phyloP scores from a whole-genome alignment of 2,888 invertebrate genomes.

The Cephus runcator region DNA sequence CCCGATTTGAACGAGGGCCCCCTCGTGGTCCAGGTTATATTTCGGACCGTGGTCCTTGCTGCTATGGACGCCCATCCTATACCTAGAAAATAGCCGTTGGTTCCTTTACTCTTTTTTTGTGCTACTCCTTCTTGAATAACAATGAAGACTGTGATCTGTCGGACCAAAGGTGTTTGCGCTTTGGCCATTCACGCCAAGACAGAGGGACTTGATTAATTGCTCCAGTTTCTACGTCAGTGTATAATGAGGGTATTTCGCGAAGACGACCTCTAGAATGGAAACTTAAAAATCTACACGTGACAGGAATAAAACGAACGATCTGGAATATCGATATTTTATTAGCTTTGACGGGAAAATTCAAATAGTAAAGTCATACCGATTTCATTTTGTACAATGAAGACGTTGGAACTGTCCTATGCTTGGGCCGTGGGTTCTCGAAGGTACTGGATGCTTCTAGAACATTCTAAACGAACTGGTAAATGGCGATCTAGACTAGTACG shows the following conservation, averaged over 20 bases:
- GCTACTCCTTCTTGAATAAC: slow-evolving; percentile 9
- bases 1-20: slow-evolving; percentile 32
- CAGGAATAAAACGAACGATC: not conserved
- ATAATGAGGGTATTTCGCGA: not conserved
- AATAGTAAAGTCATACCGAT: not conserved
- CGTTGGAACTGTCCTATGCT: not conserved
- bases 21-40: slow-evolving; percentile 5
- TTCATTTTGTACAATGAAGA: not conserved
- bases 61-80: not conserved
- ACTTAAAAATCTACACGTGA: not conserved
- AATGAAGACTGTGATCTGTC: slow-evolving; percentile 23
- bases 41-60: slow-evolving; percentile 2
- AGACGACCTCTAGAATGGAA: not conserved
- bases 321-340: not conserved
- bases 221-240: slow-evolving; percentile 11
- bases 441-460: not conserved
- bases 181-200: slow-evolving; percentile 6
- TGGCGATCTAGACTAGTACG: not conserved
- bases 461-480: not conserved
- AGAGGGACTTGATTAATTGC: slow-evolving; percentile 18
- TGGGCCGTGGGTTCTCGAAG: not conserved
- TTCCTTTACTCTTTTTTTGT: not conserved
- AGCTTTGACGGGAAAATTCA: not conserved
- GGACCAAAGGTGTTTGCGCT: slow-evolving; percentile 20
- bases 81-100: not conserved